Evolutionary conservation across 2,797 vertebrate species (phyloP), one percentile per base, ranked within the genome.

Genomic region (Agapornis canus): DNA sequence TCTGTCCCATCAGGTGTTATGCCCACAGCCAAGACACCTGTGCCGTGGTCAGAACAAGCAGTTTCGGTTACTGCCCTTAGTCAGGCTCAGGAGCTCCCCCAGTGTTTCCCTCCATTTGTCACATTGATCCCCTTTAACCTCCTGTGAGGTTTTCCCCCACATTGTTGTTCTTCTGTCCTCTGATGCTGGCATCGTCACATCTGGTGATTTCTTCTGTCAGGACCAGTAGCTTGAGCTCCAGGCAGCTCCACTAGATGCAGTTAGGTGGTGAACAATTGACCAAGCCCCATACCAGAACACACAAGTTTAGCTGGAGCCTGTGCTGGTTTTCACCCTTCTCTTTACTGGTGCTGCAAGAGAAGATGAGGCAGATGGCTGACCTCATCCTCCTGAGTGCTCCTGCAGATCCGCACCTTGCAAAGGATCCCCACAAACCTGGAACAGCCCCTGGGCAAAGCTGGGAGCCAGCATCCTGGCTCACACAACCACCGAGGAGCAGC

Each of bases 401-500:
- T 37, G 63, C 45, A 40, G 65, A 9, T 15, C 66, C 49, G 42
- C 6, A 0, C 39, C 54, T 32, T 8, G 16, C 47, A 13, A 9
- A 65, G 39, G 22, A 31, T 31, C 52, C 37, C 70, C 22, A 57
- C 54, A 57, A 11, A 57, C n/a, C 32, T 35, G n/a, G n/a, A 57
- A 35, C 54, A 57, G 54, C 22, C 54, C 13, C 37, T 2, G 14
- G 45, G 49, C 54, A 48, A 29, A 48, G 48, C 60, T 69, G 49
- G 43, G 21, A 68, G 59, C 60, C 60, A 19, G 10, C 27, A 3
- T 4, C 59, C 48, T 5, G 17, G 32, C 57, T 59, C n/a, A 5
- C 1, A 2, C 0, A 2, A n/a, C 64, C 14, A 0, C 64, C 1
- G 0, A 14, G 25, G 45, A 40, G 39, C 2, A 31, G 48, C 40